Base-by-base conservation (phyloP, 2,888 invertebrate species). In the Dromius quadrimaculatus region DNA sequence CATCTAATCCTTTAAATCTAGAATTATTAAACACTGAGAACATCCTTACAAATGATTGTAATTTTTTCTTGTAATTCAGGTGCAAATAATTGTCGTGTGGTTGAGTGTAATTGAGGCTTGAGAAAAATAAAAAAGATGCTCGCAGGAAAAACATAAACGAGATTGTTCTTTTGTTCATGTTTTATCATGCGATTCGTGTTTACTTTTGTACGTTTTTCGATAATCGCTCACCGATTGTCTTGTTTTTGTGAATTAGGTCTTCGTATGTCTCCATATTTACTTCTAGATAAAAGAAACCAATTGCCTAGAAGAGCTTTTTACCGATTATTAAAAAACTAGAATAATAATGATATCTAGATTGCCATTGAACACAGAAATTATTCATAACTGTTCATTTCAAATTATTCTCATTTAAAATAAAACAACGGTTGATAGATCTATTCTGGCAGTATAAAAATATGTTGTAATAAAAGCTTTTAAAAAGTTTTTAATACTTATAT, bases 141-240 rank as follows among this genome's bases (percentile, higher is more conserved):
- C 28, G 23, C 28, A 54, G 50, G 50, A 54, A 54, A 54, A 54
- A 54, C 32, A 23, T 62, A 62, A 62, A 62, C 62, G 62, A 62
- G 41, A 62, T 43, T 62, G 41, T 62, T 62, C 62, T 62, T 62
- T 62, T 62, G 62, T 62, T 62, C 36, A 22, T 62, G 43, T 62
- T 43, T 54, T 54, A 54, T 28, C 50, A 62, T 62, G 50, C 50
- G 50, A 54, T 54, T 54, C 50, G 50, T 54, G 50, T 54, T 47
- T 59, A 59, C 36, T 64, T 64, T 20, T 64, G 47, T 45, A 47
- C 47, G 64, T 64, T 64, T 64, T 64, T 64, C 64, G 34, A 64
- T 64, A 64, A 64, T 64, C 64, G 45, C 64, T 64, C 47, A 64
- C 47, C 45, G 64, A 64, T 64, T 45, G 47, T 28, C 47, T 34